These are phyloP conservation scores for Rhabdomys pumilio DNA, from an alignment of 2,797 vertebrate species.

Conservation along the genomic window DNA sequence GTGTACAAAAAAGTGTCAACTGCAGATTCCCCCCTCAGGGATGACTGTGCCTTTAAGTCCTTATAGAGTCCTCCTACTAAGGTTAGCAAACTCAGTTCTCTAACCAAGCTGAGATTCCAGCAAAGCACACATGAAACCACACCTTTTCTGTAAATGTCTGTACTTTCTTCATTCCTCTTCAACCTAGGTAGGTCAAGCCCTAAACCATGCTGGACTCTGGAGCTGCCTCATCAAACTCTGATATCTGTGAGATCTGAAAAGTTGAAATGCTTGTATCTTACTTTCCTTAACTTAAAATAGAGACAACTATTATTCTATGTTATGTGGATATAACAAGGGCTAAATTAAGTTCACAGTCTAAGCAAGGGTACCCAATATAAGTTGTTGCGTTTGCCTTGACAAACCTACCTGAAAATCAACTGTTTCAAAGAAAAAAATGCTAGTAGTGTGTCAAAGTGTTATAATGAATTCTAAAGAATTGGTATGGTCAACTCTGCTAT, in stretches of 20 bases:
- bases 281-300: conserved; percentile 9
- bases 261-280: conserved; percentile 10
- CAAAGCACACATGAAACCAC: not conserved
- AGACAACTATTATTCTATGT: conserved; percentile 50
- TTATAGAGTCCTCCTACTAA: not conserved
- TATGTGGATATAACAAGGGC: not conserved
- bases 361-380: not conserved
- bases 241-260: not conserved
- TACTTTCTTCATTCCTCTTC: not conserved
- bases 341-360: conserved; percentile 34
- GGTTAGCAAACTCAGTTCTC: not conserved
- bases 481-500: not conserved
- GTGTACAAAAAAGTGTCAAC: not conserved
- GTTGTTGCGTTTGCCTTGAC: conserved; percentile 10
- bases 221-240: conserved; percentile 1
- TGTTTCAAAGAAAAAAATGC: conserved; percentile 11
- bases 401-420: conserved; percentile 55
- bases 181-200: not conserved
- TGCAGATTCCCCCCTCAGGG: not conserved
- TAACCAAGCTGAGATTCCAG: not conserved
- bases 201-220: not conserved
- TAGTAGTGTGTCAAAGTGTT: conserved; percentile 51
- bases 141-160: not conserved
- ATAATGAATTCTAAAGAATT: conserved; percentile 20
- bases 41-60: not conserved